A percentile compares a stretch with the other conserved stretches of the same genome.
Evolutionary conservation across 2,113 vertebrate species (phyloP).

Genomic region (Phylloscopus trochiloides): DNA sequence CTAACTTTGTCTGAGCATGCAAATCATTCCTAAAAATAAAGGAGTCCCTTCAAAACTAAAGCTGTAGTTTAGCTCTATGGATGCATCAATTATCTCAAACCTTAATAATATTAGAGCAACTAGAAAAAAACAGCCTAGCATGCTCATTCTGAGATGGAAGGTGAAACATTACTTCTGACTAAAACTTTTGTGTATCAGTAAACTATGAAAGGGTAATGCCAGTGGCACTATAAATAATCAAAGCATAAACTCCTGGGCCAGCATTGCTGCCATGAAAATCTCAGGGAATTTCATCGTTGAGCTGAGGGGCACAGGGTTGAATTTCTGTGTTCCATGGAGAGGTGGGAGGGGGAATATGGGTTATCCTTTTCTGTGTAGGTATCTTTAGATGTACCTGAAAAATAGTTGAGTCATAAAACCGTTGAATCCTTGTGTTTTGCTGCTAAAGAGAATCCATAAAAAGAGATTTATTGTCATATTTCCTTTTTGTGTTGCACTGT

Average conservation of each 20-base stretch:
- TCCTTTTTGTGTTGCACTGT: slow-evolving; percentile 54
- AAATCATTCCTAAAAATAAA: neutral
- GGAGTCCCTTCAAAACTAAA: neutral
- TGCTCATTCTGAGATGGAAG: neutral
- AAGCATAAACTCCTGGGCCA: neutral
- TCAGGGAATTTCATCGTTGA: rapidly evolving
- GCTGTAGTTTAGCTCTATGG: neutral
- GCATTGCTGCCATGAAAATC: neutral
- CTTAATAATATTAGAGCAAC: neutral
- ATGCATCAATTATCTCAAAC: neutral
- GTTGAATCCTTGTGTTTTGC: slow-evolving; percentile 50
- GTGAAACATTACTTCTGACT: neutral
- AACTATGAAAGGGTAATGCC: neutral
- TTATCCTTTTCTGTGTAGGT: neutral
- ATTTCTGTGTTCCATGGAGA: rapidly evolving
- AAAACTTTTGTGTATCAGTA: neutral
- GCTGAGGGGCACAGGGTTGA: neutral
- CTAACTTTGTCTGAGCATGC: neutral
- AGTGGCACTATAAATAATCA: neutral
- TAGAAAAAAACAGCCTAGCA: neutral
- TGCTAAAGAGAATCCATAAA: slow-evolving; percentile 67
- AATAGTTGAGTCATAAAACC: neutral
- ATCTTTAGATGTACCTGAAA: slow-evolving; percentile 12
- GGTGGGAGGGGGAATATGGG: rapidly evolving
- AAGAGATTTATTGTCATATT: slow-evolving; percentile 72